Conservation (phyloP, 2,113 vertebrate species). For the Himantopus leucocephalus region DNA sequence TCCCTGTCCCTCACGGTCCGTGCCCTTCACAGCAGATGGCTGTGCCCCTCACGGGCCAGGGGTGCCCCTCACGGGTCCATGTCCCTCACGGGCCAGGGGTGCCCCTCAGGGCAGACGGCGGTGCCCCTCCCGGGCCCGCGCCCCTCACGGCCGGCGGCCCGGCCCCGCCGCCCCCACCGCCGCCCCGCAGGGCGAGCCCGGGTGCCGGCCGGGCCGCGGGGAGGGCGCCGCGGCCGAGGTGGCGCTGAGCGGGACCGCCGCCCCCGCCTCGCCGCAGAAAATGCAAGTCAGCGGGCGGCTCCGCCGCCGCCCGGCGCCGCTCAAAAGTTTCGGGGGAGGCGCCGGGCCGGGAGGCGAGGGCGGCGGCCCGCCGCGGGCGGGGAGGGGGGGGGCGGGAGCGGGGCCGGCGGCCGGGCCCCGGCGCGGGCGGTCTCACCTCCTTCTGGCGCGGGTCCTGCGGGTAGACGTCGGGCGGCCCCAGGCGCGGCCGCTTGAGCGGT, state of each 20-base stretch:
- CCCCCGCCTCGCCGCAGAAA: too few relatives aligned
- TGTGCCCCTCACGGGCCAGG: rapidly evolving
- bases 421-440: conserved; percentile 58
- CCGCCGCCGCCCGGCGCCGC: too few relatives aligned
- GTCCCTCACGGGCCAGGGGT: not conserved
- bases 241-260: too few relatives aligned
- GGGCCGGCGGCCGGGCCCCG: not conserved
- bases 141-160: not conserved
- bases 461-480: conserved; percentile 79
- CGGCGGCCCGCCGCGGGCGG: too few relatives aligned
- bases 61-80: not conserved
- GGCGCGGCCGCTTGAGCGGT: conserved; percentile 76
- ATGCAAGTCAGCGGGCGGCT: too few relatives aligned
- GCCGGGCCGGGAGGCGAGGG: too few relatives aligned
- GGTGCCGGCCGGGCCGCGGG: too few relatives aligned
- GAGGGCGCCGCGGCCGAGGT: too few relatives aligned
- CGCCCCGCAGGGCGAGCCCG: not conserved
- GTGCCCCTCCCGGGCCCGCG: not conserved
- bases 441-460: conserved; percentile 80
- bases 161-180: not conserved
- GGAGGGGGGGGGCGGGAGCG: not conserved
- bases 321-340: too few relatives aligned
- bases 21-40: not conserved
- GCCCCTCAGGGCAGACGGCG: too few relatives aligned
- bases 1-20: too few relatives aligned